Conservation (phyloP, 2,888 invertebrate genomes). For the Endomychus coccineus region DNA sequence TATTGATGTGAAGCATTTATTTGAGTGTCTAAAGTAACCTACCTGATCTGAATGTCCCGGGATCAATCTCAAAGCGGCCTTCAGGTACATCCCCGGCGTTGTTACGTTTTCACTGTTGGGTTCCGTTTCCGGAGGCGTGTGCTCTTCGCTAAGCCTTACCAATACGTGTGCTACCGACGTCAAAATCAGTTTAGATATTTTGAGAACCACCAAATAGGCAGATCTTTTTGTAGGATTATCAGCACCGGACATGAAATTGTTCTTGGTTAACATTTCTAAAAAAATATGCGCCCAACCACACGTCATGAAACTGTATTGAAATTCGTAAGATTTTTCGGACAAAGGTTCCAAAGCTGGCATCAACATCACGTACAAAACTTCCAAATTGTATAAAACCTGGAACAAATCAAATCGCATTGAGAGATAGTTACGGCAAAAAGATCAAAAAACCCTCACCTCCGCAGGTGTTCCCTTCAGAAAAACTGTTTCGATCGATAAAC, state of each 20-base stretch:
- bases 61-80: constrained; percentile 76
- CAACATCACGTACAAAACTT: constrained; percentile 71
- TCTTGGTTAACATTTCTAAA: constrained; percentile 75
- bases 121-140: constrained; percentile 39
- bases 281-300: constrained; percentile 61
- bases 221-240: constrained; percentile 62
- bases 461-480: constrained; percentile 67
- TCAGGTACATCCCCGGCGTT: constrained; percentile 51
- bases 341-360: constrained; percentile 81
- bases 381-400: constrained; percentile 63
- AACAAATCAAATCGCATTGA: constrained; percentile 28
- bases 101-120: constrained; percentile 36
- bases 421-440: constrained; percentile 12
- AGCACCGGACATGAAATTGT: constrained; percentile 72
- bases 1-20: too few relatives aligned
- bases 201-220: constrained; percentile 80
- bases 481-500: constrained; percentile 52
- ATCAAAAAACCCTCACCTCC: constrained; percentile 47
- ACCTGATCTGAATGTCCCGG: constrained; percentile 83
- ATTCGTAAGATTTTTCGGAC: constrained; percentile 64
- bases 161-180: constrained; percentile 79
- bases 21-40: constrained; percentile 19
- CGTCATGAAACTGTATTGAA: constrained; percentile 61
- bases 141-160: constrained; percentile 46
- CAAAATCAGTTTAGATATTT: constrained; percentile 80